Evolutionary conservation across 2,797 vertebrate species (phyloP), one percentile per base, ranked within the genome.

Genomic region (Rhinogobio ventralis): DNA sequence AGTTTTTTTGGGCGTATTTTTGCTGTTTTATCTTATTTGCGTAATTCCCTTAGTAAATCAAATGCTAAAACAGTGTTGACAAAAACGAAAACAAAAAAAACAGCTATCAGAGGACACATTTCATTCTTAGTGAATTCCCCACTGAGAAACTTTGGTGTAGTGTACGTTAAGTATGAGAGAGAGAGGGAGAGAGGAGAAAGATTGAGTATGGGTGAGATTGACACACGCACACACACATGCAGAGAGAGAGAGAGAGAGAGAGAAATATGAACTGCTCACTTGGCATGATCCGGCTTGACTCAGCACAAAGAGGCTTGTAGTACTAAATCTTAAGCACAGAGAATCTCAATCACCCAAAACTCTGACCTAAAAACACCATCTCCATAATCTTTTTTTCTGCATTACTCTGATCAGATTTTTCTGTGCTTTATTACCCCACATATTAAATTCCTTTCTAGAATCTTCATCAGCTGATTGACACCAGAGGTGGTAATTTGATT

Each of bases 261-360:
- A 84, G 57, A 67, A 64, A 79, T 72, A 84, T 84, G 83, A 84
- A 62, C 83, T 62, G 83, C 67, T 79, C 42, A 36, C 83, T 79
- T 84, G 83, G 83, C 83, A 78, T 72, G 83, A 72, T 84, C 53
- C 20, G 55, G 67, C 51, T 84, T 79, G 83, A 84, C 83, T 84
- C 83, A 84, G 83, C 83, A 79, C 68, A 84, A 84, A 79, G 76
- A 79, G 51, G 72, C 67, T 71, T 71, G 66, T 79, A 49, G 75
- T 72, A 49, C 23, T 84, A 79, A 84, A 84, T 84, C 67, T 36
- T 46, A 23, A 79, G 67, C 66, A 39, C 66, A 84, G 75, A 42
- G 46, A 84, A 69, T 72, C 53, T 72, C 66, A 84, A 79, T 84
- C 83, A 77, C 20, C 55, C 42, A 83, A 83, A 78, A 67, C 74